Conservation (phyloP, 2,797 vertebrate species). For the Chiloscyllium punctatum region DNA sequence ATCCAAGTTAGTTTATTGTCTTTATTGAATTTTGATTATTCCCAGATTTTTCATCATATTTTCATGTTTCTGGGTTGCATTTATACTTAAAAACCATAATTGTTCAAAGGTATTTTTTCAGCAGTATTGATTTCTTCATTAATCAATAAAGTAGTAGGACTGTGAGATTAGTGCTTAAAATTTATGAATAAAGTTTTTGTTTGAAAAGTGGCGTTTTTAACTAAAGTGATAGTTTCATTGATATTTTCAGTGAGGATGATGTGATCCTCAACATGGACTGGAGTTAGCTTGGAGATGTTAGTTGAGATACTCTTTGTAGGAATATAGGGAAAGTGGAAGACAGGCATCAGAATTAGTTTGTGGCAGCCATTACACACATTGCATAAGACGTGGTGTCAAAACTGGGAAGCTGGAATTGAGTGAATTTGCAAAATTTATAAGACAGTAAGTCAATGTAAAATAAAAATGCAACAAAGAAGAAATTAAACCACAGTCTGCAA, state of each 20-base stretch:
- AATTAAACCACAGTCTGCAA: too few relatives aligned
- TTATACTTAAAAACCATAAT: neutral
- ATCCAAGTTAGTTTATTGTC: neutral
- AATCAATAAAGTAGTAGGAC: neutral
- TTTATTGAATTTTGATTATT: neutral
- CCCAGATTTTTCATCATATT: neutral
- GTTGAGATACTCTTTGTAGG: neutral
- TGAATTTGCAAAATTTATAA: too few relatives aligned
- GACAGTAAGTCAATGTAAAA: too few relatives aligned
- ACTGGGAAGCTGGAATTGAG: too few relatives aligned
- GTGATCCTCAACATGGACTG: neutral
- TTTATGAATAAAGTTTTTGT: neutral
- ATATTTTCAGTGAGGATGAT: neutral
- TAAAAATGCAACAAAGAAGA: too few relatives aligned
- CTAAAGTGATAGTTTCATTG: too few relatives aligned
- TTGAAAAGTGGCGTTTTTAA: neutral
- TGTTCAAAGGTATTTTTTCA: neutral
- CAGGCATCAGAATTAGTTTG: neutral
- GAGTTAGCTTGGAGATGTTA: neutral
- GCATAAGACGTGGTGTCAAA: too few relatives aligned
- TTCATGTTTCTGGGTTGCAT: neutral
- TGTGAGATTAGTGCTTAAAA: neutral
- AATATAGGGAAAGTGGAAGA: neutral
- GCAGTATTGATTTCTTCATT: neutral
- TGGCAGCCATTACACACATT: neutral